Evolutionary conservation across 2,888 invertebrate species (phyloP).

Genomic region (Ctenicera cuprea): DNA sequence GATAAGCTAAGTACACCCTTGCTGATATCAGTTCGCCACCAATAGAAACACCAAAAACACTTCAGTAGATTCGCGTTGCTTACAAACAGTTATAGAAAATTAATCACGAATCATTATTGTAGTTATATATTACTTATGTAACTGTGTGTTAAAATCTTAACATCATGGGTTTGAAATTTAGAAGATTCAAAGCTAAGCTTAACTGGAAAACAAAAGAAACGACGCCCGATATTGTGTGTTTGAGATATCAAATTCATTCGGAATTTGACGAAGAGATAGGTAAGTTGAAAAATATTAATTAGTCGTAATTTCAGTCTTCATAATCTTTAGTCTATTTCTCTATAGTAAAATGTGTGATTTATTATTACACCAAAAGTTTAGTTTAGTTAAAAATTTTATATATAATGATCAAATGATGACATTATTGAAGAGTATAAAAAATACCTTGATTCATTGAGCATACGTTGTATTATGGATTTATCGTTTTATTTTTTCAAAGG

Average conservation of each 20-base stretch:
- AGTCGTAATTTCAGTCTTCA: no score
- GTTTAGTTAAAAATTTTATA: no score
- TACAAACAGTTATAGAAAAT: background rate
- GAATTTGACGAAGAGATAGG: constrained; percentile 42
- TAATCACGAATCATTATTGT: background rate
- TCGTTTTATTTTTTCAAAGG: background rate
- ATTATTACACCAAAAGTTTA: no score
- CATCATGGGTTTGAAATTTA: constrained; percentile 44
- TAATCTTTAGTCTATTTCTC: no score
- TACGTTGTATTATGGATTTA: no score
- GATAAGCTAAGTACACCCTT: constrained; percentile 36
- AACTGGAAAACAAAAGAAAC: constrained; percentile 36
- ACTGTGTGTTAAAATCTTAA: background rate
- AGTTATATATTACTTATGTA: background rate
- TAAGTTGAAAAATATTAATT: constrained; percentile 23
- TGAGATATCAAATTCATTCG: constrained; percentile 28
- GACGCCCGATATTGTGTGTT: constrained; percentile 37
- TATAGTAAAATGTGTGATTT: no score
- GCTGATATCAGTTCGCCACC: constrained; percentile 19
- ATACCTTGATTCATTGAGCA: no score
- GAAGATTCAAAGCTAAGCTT: constrained; percentile 37
- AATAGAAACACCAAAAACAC: constrained; percentile 27
- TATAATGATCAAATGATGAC: no score
- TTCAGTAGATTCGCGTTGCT: constrained; percentile 10
- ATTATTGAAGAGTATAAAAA: no score